A percentile compares a stretch with the other conserved stretches of the same genome.
phyloP scores from a whole-genome alignment of 2,113 vertebrate genomes.

The Sporophila hypoxantha region DNA sequence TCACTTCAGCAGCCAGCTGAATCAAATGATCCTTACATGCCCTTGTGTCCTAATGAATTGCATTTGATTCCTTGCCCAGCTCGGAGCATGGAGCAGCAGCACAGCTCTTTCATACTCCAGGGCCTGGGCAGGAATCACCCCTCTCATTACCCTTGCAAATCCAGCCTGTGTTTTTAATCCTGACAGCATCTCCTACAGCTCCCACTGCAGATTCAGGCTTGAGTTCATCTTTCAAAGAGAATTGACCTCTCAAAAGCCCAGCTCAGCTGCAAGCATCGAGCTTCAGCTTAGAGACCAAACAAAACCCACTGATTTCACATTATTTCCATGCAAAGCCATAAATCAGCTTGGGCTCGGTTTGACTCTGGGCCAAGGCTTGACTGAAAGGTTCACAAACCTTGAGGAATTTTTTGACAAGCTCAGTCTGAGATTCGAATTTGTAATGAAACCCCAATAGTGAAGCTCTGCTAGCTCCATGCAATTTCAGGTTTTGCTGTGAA shows the following conservation, averaged over 20 bases:
- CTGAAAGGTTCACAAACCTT: slow-evolving; percentile 65
- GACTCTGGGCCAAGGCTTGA: slow-evolving; percentile 53
- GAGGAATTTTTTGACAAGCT: slow-evolving; percentile 61
- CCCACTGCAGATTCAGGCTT: background rate
- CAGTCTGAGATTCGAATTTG: slow-evolving; percentile 30
- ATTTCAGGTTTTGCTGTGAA: slow-evolving; percentile 47
- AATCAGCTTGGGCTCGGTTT: slow-evolving; percentile 50
- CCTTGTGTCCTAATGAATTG: slow-evolving; percentile 8
- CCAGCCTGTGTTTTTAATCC: slow-evolving; percentile 4
- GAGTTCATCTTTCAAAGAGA: slow-evolving; percentile 28
- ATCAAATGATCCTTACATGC: slow-evolving; percentile 12
- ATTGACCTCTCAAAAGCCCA: slow-evolving; percentile 28
- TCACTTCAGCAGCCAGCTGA: slow-evolving; percentile 12
- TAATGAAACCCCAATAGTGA: slow-evolving; percentile 41
- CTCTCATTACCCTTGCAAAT: background rate
- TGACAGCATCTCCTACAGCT: slow-evolving; percentile 1
- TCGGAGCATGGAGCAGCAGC: background rate
- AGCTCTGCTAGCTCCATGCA: slow-evolving; percentile 27
- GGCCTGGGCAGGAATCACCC: background rate
- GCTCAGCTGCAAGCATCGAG: background rate
- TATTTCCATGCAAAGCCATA: slow-evolving; percentile 56
- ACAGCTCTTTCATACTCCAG: background rate
- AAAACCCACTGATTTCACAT: slow-evolving; percentile 42
- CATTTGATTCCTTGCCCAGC: background rate
- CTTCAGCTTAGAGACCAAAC: slow-evolving; percentile 45